Percentiles rank a stretch among this genome's conserved stretches.
These are phyloP conservation scores for Macrostomum cliftonense DNA, from an alignment of 2,888 invertebrate genomes.

Conservation along the genomic window DNA sequence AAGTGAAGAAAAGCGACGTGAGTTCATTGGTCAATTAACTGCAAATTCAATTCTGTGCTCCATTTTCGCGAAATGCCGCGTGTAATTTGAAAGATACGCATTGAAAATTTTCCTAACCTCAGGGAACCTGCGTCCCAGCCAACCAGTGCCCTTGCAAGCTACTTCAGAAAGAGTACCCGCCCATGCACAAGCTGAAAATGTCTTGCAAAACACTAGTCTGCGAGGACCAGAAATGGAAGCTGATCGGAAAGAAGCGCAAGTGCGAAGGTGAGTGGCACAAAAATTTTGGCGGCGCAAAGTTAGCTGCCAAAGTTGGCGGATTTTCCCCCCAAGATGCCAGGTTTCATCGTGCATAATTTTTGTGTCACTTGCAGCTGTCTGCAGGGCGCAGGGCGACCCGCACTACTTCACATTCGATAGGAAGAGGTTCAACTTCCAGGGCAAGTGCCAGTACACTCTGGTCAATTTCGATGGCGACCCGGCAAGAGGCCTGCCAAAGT, in stretches of 20 bases:
- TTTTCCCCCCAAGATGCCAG: too few species aligned
- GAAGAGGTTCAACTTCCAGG: conserved; percentile 63
- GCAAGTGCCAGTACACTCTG: conserved; percentile 65
- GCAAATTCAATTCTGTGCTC: too few species aligned
- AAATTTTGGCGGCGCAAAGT: neutral
- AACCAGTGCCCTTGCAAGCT: conserved; percentile 22
- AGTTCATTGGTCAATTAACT: neutral
- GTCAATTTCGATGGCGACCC: conserved; percentile 28
- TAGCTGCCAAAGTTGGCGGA: too few species aligned
- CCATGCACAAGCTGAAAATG: conserved; percentile 48
- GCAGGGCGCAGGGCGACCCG: conserved; percentile 71
- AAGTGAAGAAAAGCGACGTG: conserved; percentile 7
- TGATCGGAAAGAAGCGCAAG: neutral
- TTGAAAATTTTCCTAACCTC: neutral
- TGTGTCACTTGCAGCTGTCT: conserved; percentile 47
- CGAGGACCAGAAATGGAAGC: conserved; percentile 3
- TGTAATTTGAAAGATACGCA: too few species aligned
- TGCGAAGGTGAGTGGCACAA: conserved; percentile 5
- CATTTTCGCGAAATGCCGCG: too few species aligned
- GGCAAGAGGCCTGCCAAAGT: neutral
- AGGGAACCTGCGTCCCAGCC: conserved; percentile 20
- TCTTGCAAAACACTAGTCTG: conserved; percentile 3
- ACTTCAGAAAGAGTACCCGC: conserved; percentile 45
- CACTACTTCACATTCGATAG: conserved; percentile 73
- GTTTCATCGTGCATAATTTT: too few species aligned